Percentiles rank a stretch among this genome's conserved stretches.
These are phyloP conservation scores for Barbus barbus DNA, from an alignment of 2,113 vertebrate species.

Conservation along the genomic window DNA sequence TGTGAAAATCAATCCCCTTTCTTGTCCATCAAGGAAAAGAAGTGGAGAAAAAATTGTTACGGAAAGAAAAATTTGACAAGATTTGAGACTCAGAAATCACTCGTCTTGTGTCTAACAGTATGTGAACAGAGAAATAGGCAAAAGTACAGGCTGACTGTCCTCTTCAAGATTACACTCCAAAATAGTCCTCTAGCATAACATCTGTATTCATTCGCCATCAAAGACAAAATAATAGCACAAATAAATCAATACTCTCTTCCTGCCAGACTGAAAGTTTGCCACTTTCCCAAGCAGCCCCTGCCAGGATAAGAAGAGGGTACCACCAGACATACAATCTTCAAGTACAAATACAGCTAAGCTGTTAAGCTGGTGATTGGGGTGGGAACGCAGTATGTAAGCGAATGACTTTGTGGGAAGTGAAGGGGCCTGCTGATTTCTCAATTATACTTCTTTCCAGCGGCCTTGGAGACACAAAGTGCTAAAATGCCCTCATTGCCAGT, in stretches of 20 bases:
- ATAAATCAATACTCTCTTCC: constrained; percentile 67
- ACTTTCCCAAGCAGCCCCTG: constrained; percentile 62
- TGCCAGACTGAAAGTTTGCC: constrained; percentile 67
- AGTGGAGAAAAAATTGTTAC: not conserved
- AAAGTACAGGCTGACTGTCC: constrained; percentile 18
- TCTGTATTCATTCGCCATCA: constrained; percentile 65
- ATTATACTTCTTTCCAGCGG: constrained; percentile 74
- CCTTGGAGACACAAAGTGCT: constrained; percentile 62
- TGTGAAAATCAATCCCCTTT: not conserved
- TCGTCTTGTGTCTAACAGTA: not conserved
- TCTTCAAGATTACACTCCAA: constrained; percentile 58
- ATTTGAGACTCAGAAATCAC: constrained; percentile 21
- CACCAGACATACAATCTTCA: constrained; percentile 75
- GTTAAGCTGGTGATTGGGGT: constrained; percentile 80
- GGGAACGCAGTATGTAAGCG: constrained; percentile 76
- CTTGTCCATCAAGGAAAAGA: constrained; percentile 18
- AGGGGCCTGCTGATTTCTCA: constrained; percentile 77
- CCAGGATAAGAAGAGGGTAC: constrained; percentile 69
- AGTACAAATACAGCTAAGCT: constrained; percentile 80
- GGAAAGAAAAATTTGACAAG: not conserved
- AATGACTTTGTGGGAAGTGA: constrained; percentile 75
- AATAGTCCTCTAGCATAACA: constrained; percentile 46
- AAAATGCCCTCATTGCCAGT: constrained; percentile 65
- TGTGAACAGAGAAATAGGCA: constrained; percentile 29
- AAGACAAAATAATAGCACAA: constrained; percentile 61